Conservation (phyloP, 2,888 invertebrate genomes). For the Cheilosia urbana region DNA sequence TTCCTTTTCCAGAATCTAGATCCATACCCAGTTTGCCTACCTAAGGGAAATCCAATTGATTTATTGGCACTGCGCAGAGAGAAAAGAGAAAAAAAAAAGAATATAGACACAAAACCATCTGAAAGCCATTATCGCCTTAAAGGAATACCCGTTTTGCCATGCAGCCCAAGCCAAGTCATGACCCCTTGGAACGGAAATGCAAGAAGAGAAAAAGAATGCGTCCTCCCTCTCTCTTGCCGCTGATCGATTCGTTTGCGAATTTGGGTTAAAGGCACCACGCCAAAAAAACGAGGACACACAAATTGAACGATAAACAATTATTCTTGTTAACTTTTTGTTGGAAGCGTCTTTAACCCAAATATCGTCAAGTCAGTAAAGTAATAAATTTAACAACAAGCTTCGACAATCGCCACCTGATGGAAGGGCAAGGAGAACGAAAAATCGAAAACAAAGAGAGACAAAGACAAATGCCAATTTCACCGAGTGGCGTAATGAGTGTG, state of each 20-base stretch:
- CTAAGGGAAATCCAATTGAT: slow-evolving; percentile 54
- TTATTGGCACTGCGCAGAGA: slow-evolving; percentile 38
- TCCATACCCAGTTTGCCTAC: slow-evolving; percentile 29
- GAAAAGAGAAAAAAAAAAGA: not conserved
- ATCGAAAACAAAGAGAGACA: not conserved
- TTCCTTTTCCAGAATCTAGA: slow-evolving; percentile 41
- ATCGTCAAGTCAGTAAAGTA: slow-evolving; percentile 6
- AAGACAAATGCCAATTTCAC: not conserved
- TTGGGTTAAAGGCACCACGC: slow-evolving; percentile 24
- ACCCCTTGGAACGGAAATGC: slow-evolving; percentile 32
- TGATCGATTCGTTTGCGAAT: not conserved
- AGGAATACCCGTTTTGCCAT: slow-evolving; percentile 27
- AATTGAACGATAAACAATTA: slow-evolving; percentile 15
- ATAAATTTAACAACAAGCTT: slow-evolving; percentile 26
- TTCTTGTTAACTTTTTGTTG: slow-evolving; percentile 9
- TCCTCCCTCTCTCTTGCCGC: not conserved
- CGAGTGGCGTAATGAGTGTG: not conserved
- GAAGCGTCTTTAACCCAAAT: slow-evolving; percentile 42
- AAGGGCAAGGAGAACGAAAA: not conserved
- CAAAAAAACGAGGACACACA: slow-evolving; percentile 4
- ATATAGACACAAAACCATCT: slow-evolving; percentile 41
- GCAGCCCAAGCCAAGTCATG: slow-evolving; percentile 23
- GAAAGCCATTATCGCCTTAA: slow-evolving; percentile 61
- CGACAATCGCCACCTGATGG: slow-evolving; percentile 21
- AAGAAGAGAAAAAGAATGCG: not conserved